These are phyloP conservation scores for Epirrhoe alternata DNA, from an alignment of 2,888 invertebrate genomes.

Conservation along the genomic window DNA sequence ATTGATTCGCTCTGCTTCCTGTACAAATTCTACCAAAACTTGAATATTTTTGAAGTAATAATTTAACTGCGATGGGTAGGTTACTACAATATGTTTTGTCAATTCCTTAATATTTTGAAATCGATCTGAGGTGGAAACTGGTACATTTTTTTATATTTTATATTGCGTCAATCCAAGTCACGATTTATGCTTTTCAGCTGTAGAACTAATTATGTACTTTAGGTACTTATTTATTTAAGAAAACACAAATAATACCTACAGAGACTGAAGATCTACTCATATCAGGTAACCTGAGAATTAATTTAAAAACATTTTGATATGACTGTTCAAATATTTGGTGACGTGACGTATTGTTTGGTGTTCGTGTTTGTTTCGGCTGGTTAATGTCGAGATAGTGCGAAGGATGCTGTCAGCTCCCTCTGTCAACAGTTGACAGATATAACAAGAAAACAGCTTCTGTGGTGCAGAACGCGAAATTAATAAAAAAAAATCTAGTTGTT, in stretches of 20 bases:
- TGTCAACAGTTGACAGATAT: constrained; percentile 48
- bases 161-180: too few species aligned
- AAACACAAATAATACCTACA: too few species aligned
- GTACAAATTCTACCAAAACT: neutral
- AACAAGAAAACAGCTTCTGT: constrained; percentile 9
- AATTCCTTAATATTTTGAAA: neutral
- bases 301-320: constrained; percentile 25
- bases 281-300: neutral
- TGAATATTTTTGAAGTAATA: neutral
- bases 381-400: constrained; percentile 50
- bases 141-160: too few species aligned
- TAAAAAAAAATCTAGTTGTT: too few species aligned
- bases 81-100: neutral
- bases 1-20: neutral
- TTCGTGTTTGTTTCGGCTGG: constrained; percentile 50
- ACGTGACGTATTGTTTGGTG: constrained; percentile 58
- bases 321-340: constrained; percentile 53
- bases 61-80: neutral
- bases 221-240: too few species aligned
- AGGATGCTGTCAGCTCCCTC: constrained; percentile 59
- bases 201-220: too few species aligned
- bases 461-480: neutral
- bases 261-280: neutral
- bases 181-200: too few species aligned
- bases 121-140: neutral